These are phyloP conservation scores for Machimus rusticus DNA, from an alignment of 2,888 invertebrate species.

Conservation along the genomic window DNA sequence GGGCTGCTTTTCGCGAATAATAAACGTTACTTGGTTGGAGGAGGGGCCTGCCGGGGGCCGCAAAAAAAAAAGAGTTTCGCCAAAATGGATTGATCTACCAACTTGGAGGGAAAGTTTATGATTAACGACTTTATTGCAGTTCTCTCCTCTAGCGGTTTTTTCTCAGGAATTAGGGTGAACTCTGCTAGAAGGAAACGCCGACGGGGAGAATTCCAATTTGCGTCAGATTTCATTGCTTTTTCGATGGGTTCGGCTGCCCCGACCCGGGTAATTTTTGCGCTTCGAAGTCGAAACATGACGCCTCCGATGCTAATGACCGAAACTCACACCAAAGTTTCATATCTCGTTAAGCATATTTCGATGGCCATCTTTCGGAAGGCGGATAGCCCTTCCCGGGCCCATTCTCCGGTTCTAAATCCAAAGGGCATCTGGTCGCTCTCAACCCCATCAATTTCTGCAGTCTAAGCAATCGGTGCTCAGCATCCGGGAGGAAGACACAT, in stretches of 20 bases:
- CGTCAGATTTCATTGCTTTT: background rate
- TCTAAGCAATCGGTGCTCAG: background rate
- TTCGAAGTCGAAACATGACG: background rate
- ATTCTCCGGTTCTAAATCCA: background rate
- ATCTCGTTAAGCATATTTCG: background rate
- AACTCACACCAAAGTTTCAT: background rate
- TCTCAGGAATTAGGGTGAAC: background rate
- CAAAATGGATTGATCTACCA: background rate
- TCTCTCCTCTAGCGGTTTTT: background rate
- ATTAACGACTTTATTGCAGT: background rate
- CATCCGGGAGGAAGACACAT: conserved; percentile 1
- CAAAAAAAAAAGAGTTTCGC: background rate
- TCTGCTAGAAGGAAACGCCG: background rate
- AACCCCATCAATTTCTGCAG: conserved; percentile 16
- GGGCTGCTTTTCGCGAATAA: background rate
- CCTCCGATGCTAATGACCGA: background rate
- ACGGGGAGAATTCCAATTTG: background rate
- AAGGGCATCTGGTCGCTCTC: background rate
- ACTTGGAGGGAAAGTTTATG: background rate
- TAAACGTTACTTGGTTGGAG: conserved; percentile 1
- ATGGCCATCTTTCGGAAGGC: background rate
- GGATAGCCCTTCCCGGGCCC: too few relatives aligned
- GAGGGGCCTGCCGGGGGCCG: background rate
- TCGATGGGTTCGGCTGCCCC: background rate
- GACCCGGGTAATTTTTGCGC: background rate